Base-by-base conservation (phyloP, 2,113 vertebrate genomes). In the Lynx canadensis region DNA sequence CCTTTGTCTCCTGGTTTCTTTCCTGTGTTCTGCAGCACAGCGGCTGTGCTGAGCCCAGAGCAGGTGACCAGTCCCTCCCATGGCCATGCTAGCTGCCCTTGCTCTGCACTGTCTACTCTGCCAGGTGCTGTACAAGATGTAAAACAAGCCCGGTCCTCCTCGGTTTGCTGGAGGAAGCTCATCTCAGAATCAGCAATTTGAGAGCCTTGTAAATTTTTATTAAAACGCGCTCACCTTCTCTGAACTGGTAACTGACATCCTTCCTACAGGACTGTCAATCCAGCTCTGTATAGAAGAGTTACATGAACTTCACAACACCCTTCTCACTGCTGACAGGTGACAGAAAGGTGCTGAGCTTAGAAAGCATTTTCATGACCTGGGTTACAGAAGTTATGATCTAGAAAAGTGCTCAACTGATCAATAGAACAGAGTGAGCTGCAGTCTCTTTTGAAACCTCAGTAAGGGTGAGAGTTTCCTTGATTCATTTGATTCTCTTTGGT, bases 211-310 rank as follows among this genome's bases (percentile, higher is more conserved):
- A 95, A 36, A 48, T 94, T 89, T 92, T 74, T 87, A 11, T 68
- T 86, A 91, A 81, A 92, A 52, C 57, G 36, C 23, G 63, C 63
- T 86, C 63, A 74, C 55, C 55, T 79, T 84, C 63, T 89, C 94
- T 94, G 83, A 96, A 82, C 83, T 79, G 57, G 65, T 45, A 91
- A 92, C 27, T 96, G 94, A 96, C 98, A 96, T 90, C 84, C 92
- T 95, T 97, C 95, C 90, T 91, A 92, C 88, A 69, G 52, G 45
- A 57, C 57, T 96, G 97, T 94, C 97, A 97, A 65, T 93, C 33
- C 29, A 96, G 29, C 10, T 38, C 89, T 45, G 7, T 11, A 38
- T 15, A 38, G 83, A 71, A 92, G 69, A 90, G 50, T 23, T 41
- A 13, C 8, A 4, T 79, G 89, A 84, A 73, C 96, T 94, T 94